Percentiles rank a stretch among this genome's conserved stretches.
These are phyloP conservation scores for Kryphioiulus occultus DNA, from an alignment of 2,888 invertebrate species.

Conservation along the genomic window DNA sequence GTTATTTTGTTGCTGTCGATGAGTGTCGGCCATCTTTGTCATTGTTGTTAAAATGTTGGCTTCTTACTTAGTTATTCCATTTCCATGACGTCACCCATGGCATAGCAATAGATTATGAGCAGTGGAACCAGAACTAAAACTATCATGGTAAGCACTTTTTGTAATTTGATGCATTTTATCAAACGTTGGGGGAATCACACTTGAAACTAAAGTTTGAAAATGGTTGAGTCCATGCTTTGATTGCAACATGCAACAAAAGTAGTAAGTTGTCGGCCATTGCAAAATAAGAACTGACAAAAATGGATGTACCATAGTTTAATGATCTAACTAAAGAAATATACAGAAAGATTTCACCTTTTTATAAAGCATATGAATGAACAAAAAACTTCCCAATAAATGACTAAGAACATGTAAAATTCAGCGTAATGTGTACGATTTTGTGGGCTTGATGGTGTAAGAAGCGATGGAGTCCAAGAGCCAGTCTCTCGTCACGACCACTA, in stretches of 20 bases:
- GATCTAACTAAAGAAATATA: too few species aligned
- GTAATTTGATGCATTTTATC: not conserved
- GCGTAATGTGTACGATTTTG: not conserved
- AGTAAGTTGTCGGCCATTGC: too few species aligned
- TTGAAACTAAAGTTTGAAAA: not conserved
- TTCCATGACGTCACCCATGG: not conserved
- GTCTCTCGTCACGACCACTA: slow-evolving; percentile 24
- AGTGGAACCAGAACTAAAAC: not conserved
- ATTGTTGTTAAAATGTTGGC: not conserved
- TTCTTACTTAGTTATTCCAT: not conserved
- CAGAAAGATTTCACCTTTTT: not conserved
- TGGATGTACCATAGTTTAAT: too few species aligned
- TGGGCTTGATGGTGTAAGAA: not conserved
- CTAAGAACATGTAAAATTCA: not conserved
- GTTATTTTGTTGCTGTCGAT: not conserved
- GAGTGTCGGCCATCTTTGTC: too few species aligned
- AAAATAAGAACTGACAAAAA: too few species aligned
- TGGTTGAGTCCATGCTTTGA: too few species aligned
- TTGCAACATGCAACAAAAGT: too few species aligned
- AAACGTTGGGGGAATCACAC: not conserved
- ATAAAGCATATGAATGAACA: not conserved
- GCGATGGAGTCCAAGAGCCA: slow-evolving; percentile 43
- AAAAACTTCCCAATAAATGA: not conserved
- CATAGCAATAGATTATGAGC: not conserved
- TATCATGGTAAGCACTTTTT: not conserved